These are phyloP conservation scores for Sebastes alutus DNA, from an alignment of 2,797 vertebrate genomes.

Conservation along the genomic window DNA sequence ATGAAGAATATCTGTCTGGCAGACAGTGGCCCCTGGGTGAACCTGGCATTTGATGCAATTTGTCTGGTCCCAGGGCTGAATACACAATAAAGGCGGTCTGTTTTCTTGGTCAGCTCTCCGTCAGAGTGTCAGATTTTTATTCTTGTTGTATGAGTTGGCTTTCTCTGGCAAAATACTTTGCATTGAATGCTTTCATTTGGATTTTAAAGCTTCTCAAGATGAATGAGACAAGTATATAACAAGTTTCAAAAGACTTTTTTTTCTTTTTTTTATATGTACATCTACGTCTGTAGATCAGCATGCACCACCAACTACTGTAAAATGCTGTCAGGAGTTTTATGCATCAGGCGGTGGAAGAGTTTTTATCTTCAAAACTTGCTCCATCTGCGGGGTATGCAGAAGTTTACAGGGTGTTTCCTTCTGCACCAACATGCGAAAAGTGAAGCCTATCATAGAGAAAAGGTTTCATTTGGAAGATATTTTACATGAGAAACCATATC, in stretches of 20 bases:
- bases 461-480: not conserved
- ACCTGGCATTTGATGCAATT: constrained; percentile 74
- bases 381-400: constrained; percentile 10
- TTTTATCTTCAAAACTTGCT: constrained; percentile 40
- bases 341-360: not conserved
- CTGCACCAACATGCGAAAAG: not conserved
- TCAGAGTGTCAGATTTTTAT: constrained; percentile 23
- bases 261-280: not conserved
- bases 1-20: constrained; percentile 68
- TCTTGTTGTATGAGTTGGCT: constrained; percentile 7
- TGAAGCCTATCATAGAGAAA: not conserved
- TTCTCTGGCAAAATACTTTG: not conserved
- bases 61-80: constrained; percentile 61
- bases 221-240: not conserved
- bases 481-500: not conserved
- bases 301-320: constrained; percentile 10
- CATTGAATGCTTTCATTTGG: not conserved
- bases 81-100: constrained; percentile 33
- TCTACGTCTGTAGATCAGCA: not conserved
- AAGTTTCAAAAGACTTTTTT: not conserved
- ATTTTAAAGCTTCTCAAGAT: not conserved
- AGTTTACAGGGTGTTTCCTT: constrained; percentile 1
- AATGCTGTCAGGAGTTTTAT: constrained; percentile 7
- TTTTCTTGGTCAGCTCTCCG: constrained; percentile 31
- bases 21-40: constrained; percentile 66